These are phyloP conservation scores for Steinernema scapterisci DNA, from an alignment of 2,888 invertebrate genomes.

Conservation along the genomic window DNA sequence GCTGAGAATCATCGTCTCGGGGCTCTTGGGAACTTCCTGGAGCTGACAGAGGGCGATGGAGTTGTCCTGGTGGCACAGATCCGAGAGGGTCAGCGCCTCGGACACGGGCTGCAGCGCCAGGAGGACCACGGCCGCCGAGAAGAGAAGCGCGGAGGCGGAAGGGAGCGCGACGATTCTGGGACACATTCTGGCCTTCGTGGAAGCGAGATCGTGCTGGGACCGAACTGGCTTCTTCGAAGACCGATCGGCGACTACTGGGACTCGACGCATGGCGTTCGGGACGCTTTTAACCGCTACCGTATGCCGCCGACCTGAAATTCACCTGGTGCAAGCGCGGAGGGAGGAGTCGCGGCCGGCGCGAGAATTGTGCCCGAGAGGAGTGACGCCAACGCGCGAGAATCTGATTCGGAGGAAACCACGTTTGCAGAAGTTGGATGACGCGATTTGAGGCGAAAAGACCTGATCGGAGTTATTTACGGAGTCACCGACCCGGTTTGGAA, in stretches of 20 bases:
- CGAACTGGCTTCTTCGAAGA: constrained; percentile 4
- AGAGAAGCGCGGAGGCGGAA: background rate
- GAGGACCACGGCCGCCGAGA: constrained; percentile 5
- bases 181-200: background rate
- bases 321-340: background rate
- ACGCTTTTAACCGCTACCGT: constrained; percentile 21
- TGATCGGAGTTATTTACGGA: background rate
- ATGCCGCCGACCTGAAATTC: constrained; percentile 8
- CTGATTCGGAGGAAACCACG: background rate
- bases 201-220: constrained; percentile 15
- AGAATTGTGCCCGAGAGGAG: background rate
- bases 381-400: constrained; percentile 21
- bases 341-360: constrained; percentile 7
- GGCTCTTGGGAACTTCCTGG: background rate
- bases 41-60: constrained; percentile 9
- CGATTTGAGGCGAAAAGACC: background rate
- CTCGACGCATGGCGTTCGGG: constrained; percentile 10
- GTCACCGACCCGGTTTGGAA: no score
- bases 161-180: background rate
- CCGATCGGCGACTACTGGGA: constrained; percentile 23
- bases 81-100: background rate
- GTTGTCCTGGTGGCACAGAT: constrained; percentile 11
- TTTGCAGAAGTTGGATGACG: constrained; percentile 2
- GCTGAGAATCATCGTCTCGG: background rate
- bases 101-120: background rate